Evolutionary conservation across 2,888 invertebrate species (phyloP), one percentile per base, ranked within the genome.

Genomic region (Phaedon cochleariae): DNA sequence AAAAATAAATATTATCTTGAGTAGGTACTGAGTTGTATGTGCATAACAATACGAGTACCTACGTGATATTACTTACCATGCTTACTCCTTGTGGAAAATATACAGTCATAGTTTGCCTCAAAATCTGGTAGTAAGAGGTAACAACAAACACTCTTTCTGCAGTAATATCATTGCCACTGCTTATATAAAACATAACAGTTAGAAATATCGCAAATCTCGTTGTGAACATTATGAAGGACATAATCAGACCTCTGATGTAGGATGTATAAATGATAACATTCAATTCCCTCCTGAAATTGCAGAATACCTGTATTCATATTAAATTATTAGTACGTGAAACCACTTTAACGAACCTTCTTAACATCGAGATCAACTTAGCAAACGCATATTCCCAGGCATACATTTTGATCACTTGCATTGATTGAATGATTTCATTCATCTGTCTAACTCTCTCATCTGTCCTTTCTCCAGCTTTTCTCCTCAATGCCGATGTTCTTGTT

Each of bases 331-430:
- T n/a, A n/a, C 20, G 10, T 10, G 7, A 3, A 46, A 18, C 34
- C 7, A 17, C 6, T 3, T 17, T n/a, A n/a, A n/a, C n/a, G n/a
- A n/a, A 90, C 90, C 84, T 86, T 82, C 92, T 82, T 2, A 90
- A 86, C 59, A 83, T 81, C 59, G 85, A 62, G 26, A 83, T 77
- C 0, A 94, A 84, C 18, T 87, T 82, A 55, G 90, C 89, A 81
- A 96, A 96, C 0, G 95, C 92, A 72, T 88, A 88, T 83, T 97
- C 97, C 92, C 96, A 97, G 1, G 95, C 92, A 81, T 96, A 96
- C 96, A 96, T 96, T 85, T 97, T 97, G 68, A 97, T 94, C 0
- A 96, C 92, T 82, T 94, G 90, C 79, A 97, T 95, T 0, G 94
- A 95, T 54, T 88, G 89, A 54, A 97, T 91, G 65, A 96, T 92